Evolutionary conservation across 2,113 vertebrate genomes (phyloP).

Genomic region (Seriola rivoliana): DNA sequence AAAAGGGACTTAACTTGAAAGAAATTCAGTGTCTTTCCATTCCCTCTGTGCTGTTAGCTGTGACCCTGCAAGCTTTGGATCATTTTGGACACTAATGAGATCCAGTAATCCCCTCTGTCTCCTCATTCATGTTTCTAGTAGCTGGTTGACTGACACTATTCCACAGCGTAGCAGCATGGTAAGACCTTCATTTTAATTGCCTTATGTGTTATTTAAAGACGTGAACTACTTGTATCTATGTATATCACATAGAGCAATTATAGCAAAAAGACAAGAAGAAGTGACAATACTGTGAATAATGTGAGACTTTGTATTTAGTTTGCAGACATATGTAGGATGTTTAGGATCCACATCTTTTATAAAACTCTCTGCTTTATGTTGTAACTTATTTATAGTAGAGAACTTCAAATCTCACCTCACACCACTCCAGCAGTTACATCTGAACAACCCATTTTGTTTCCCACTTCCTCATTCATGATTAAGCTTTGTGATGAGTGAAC

Average conservation of each 20-base stretch:
- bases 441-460: not conserved
- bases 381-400: not conserved
- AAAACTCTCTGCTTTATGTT: not conserved
- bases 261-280: not conserved
- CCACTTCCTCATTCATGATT: not conserved
- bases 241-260: not conserved
- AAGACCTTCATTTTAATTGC: conserved; percentile 57
- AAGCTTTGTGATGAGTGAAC: not conserved
- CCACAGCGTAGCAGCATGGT: conserved; percentile 65
- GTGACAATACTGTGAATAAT: too few species aligned
- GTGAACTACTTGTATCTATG: not conserved
- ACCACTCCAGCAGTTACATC: not conserved
- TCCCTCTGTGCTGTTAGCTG: conserved; percentile 46
- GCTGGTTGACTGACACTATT: conserved; percentile 14
- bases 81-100: conserved; percentile 57
- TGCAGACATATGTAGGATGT: too few species aligned
- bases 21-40: conserved; percentile 49
- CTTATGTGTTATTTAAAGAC: not conserved
- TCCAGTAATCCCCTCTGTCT: conserved; percentile 34
- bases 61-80: conserved; percentile 45
- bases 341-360: too few species aligned
- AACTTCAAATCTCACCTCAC: not conserved
- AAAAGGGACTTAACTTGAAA: conserved; percentile 24
- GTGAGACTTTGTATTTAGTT: not conserved
- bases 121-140: conserved; percentile 39